These are phyloP conservation scores for Tapirus indicus DNA, from an alignment of 2,797 vertebrate species.

Conservation along the genomic window DNA sequence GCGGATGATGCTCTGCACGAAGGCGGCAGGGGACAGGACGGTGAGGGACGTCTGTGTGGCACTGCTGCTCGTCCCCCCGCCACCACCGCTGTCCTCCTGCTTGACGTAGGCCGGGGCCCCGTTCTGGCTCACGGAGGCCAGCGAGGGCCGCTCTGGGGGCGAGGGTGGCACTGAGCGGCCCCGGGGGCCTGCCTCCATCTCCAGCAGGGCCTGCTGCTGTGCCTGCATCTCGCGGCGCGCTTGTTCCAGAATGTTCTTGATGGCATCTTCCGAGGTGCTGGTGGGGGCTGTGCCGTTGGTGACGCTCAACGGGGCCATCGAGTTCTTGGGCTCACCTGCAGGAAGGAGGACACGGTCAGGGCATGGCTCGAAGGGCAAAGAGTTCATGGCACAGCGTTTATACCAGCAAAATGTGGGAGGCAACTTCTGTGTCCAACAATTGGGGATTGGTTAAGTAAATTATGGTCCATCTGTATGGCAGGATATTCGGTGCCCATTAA, in stretches of 20 bases:
- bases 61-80: slow-evolving; percentile 88
- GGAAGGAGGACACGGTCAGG: not conserved
- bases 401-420: not conserved
- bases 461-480: not conserved
- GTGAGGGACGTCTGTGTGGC: slow-evolving; percentile 91
- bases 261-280: slow-evolving; percentile 93
- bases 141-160: slow-evolving; percentile 81
- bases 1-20: slow-evolving; percentile 98
- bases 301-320: slow-evolving; percentile 83
- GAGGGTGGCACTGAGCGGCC: slow-evolving; percentile 80
- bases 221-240: slow-evolving; percentile 97
- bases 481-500: not conserved
- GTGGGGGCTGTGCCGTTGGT: slow-evolving; percentile 83
- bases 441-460: not conserved
- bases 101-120: slow-evolving; percentile 91
- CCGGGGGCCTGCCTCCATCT: slow-evolving; percentile 92
- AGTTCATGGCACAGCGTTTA: not conserved
- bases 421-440: not conserved
- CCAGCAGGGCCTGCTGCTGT: slow-evolving; percentile 95
- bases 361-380: not conserved
- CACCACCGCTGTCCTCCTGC: slow-evolving; percentile 92
- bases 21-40: slow-evolving; percentile 96
- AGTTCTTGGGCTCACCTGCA: slow-evolving; percentile 93
- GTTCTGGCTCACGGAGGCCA: slow-evolving; percentile 85
- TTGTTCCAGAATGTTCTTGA: slow-evolving; percentile 97